Percentiles rank a stretch among this genome's conserved stretches.
Evolutionary conservation across 2,888 invertebrate species (phyloP).

Genomic region (Brenthis daphne): DNA sequence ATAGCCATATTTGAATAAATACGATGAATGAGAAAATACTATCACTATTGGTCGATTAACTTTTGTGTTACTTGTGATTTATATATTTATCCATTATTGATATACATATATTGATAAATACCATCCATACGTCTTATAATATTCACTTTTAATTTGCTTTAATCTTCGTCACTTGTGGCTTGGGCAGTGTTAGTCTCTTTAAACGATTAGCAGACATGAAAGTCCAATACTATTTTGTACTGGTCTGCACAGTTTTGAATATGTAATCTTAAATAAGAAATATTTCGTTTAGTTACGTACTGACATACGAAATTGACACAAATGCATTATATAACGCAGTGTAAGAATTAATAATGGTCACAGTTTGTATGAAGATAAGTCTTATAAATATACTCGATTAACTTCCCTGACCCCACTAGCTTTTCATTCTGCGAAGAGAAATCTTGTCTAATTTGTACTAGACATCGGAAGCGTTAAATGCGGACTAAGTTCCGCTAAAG

Average conservation of each 20-base stretch:
- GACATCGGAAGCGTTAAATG: conserved; percentile 4
- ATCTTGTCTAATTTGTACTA: conserved; percentile 19
- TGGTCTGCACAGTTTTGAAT: conserved; percentile 11
- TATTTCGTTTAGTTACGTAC: too few relatives aligned
- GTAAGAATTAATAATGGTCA: too few relatives aligned
- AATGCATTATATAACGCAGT: too few relatives aligned
- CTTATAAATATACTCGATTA: too few relatives aligned
- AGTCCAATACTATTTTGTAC: conserved; percentile 21
- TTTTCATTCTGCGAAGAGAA: not conserved
- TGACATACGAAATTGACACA: too few relatives aligned
- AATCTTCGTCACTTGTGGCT: conserved; percentile 8
- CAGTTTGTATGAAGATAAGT: too few relatives aligned
- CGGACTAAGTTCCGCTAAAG: conserved; percentile 8
- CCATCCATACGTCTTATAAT: too few relatives aligned
- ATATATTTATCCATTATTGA: too few relatives aligned
- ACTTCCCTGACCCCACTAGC: not conserved
- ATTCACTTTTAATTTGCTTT: too few relatives aligned
- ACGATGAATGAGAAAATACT: not conserved
- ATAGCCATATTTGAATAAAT: not conserved
- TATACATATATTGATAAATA: too few relatives aligned
- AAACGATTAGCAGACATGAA: conserved; percentile 30
- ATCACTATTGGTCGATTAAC: not conserved
- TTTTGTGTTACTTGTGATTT: not conserved
- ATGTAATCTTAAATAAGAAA: not conserved
- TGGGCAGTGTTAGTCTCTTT: conserved; percentile 12